These are phyloP conservation scores for Lagenorhynchus albirostris DNA, from an alignment of 2,113 vertebrate species.

Conservation along the genomic window DNA sequence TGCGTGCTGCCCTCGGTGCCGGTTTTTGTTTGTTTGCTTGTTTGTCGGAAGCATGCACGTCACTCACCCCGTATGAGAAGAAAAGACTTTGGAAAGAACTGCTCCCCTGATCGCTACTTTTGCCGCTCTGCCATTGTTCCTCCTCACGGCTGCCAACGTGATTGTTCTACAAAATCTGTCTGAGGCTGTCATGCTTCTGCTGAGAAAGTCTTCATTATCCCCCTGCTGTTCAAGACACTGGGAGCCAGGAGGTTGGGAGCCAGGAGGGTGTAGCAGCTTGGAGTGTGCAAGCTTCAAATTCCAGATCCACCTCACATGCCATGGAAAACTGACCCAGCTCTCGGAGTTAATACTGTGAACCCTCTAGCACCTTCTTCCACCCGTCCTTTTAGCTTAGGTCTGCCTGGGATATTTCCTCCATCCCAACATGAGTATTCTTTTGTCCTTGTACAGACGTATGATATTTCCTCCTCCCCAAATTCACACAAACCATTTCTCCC, in stretches of 20 bases:
- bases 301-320: rapidly evolving
- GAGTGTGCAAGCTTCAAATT: background rate
- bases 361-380: background rate
- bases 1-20: background rate
- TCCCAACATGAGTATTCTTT: background rate
- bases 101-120: background rate
- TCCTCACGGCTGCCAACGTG: background rate
- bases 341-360: background rate
- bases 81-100: background rate
- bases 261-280: background rate
- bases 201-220: background rate
- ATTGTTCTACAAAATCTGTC: background rate
- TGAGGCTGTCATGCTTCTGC: background rate
- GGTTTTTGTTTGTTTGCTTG: background rate
- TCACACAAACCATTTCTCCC: background rate
- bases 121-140: background rate
- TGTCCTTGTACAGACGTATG: rapidly evolving
- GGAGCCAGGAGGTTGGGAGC: background rate
- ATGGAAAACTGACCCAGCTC: background rate
- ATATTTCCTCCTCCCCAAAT: background rate
- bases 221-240: background rate
- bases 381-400: background rate
- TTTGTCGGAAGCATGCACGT: background rate
- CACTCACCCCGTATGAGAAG: background rate
- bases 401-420: background rate